Conservation (phyloP, 2,797 vertebrate genomes). For the Labroides dimidiatus region DNA sequence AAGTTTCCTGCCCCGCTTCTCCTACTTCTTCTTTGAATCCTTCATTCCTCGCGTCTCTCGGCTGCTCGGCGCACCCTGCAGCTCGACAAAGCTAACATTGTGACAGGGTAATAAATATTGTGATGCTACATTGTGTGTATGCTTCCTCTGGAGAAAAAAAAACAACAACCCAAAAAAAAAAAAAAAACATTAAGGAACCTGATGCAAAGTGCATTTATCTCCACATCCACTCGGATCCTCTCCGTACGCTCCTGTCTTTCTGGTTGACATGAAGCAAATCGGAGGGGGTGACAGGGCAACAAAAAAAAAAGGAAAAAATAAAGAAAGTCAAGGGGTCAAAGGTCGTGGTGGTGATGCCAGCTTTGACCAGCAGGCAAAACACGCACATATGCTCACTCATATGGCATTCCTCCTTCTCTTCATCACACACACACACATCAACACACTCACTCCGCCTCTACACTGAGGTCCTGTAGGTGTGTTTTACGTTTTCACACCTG, state of each 20-base stretch:
- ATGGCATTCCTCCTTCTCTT: conserved; percentile 50
- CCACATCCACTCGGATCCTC: conserved; percentile 70
- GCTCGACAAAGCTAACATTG: conserved; percentile 84
- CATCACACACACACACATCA: conserved; percentile 6
- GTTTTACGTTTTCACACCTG: conserved; percentile 70
- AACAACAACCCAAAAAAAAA: conserved; percentile 48
- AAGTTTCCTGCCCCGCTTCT: conserved; percentile 46
- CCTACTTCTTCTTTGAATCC: conserved; percentile 57
- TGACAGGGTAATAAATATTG: conserved; percentile 91
- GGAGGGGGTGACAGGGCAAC: conserved; percentile 23
- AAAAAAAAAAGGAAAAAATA: conserved; percentile 20
- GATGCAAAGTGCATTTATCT: conserved; percentile 90
- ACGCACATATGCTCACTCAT: conserved; percentile 28
- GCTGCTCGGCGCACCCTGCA: conserved; percentile 81
- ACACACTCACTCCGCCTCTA: conserved; percentile 61
- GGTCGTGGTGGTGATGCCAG: conserved; percentile 73
- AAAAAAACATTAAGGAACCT: conserved; percentile 86
- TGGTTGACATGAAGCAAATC: conserved; percentile 52
- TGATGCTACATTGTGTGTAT: conserved; percentile 90
- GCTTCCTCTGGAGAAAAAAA: conserved; percentile 83
- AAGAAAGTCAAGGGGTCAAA: conserved; percentile 68
- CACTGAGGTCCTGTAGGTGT: conserved; percentile 75
- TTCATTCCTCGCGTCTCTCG: conserved; percentile 72
- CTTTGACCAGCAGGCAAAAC: conserved; percentile 52
- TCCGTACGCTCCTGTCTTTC: conserved; percentile 36